Conservation (phyloP, 1,140 invertebrate species). For the Dysdera silvatica region DNA sequence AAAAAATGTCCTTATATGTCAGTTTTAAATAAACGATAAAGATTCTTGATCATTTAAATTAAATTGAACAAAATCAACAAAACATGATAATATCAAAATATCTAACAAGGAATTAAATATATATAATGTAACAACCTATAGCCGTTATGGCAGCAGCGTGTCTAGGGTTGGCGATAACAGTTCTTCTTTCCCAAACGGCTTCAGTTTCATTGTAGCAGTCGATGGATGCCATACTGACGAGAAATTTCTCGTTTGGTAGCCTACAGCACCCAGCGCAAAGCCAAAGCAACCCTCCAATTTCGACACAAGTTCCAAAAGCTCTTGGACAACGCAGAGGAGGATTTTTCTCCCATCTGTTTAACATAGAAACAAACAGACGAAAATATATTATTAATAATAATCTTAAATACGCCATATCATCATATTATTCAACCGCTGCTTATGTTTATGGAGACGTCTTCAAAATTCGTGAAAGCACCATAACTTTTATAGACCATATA, state of each 20-base stretch:
- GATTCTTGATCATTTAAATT: too few relatives aligned
- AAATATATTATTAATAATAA: neutral
- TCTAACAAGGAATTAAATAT: neutral
- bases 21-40: too few relatives aligned
- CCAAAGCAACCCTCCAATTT: slow-evolving; percentile 2
- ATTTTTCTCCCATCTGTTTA: neutral
- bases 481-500: too few relatives aligned
- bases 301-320: slow-evolving; percentile 6
- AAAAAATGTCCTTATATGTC: too few relatives aligned
- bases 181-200: slow-evolving; percentile 9
- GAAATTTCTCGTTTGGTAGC: neutral
- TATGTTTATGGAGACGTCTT: too few relatives aligned
- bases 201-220: slow-evolving; percentile 12
- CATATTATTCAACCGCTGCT: too few relatives aligned
- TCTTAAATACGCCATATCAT: too few relatives aligned
- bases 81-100: neutral
- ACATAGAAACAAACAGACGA: neutral
- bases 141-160: slow-evolving; percentile 14
- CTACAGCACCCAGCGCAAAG: slow-evolving; percentile 7
- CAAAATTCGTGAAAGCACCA: too few relatives aligned
- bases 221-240: slow-evolving; percentile 19
- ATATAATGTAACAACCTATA: slow-evolving; percentile 3
- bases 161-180: slow-evolving; percentile 9
- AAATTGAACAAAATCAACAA: neutral
- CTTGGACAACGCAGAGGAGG: slow-evolving; percentile 21